Evolutionary conservation across 1,140 invertebrate species (phyloP).

Genomic region (Druon quercuslanigerum): DNA sequence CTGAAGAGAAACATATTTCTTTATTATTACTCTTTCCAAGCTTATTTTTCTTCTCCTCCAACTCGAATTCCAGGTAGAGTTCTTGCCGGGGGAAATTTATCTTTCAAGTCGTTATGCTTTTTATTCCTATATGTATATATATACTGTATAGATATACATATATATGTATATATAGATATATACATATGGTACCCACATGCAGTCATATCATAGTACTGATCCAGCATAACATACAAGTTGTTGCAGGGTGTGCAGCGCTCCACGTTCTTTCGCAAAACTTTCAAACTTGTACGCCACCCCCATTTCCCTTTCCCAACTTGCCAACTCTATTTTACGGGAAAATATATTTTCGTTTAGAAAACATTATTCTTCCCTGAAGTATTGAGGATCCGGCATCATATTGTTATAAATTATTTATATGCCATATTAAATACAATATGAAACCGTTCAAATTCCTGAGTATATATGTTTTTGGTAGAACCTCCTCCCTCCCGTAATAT

Average conservation of each 20-base stretch:
- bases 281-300: constrained; percentile 9
- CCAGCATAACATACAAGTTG: not conserved
- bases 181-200: not conserved
- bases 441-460: too few species aligned
- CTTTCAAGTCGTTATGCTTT: constrained; percentile 68
- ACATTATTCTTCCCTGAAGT: constrained; percentile 26
- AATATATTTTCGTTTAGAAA: constrained; percentile 23
- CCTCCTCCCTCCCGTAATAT: too few species aligned
- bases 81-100: constrained; percentile 66
- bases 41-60: constrained; percentile 74
- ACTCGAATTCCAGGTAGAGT: constrained; percentile 72
- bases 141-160: constrained; percentile 27
- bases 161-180: not conserved
- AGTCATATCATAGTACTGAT: not conserved
- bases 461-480: too few species aligned
- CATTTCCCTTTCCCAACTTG: constrained; percentile 24
- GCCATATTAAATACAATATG: too few species aligned
- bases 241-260: not conserved
- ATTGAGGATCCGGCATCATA: not conserved
- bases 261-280: constrained; percentile 26
- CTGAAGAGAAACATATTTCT: constrained; percentile 75
- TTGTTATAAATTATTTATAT: too few species aligned
- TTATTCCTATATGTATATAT: constrained; percentile 58
- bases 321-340: not conserved
- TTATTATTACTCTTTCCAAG: constrained; percentile 75